A percentile compares a stretch with the other conserved stretches of the same genome.
phyloP scores from a whole-genome alignment of 2,888 invertebrate genomes.

The Diloba caeruleocephala region DNA sequence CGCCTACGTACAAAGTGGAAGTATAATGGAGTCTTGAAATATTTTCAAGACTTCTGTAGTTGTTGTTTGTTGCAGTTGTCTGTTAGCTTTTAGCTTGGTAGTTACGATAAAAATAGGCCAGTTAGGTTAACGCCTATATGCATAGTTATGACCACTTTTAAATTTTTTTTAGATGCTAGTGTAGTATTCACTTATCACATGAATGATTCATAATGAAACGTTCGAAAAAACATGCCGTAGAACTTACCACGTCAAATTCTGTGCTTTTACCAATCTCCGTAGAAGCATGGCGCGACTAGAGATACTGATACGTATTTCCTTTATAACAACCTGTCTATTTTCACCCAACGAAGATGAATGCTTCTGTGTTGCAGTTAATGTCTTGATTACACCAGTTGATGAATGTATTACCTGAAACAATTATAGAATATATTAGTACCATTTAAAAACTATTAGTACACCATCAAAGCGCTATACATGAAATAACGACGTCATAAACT shows the following conservation, averaged over 20 bases:
- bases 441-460: constrained; percentile 49
- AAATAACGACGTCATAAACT: constrained; percentile 55
- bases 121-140: neutral
- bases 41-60: constrained; percentile 24
- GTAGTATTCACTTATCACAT: no score
- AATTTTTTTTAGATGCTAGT: no score
- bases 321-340: constrained; percentile 19
- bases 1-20: constrained; percentile 34
- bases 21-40: constrained; percentile 18
- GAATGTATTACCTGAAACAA: constrained; percentile 60
- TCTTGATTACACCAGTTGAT: constrained; percentile 15
- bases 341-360: constrained; percentile 2
- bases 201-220: no score
- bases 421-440: constrained; percentile 42
- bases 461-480: constrained; percentile 48
- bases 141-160: no score
- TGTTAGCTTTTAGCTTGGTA: neutral
- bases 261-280: no score
- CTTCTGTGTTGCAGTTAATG: constrained; percentile 6
- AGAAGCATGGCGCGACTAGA: no score
- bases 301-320: neutral
- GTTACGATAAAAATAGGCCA: constrained; percentile 20
- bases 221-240: no score
- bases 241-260: no score
- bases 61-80: neutral